Base-by-base conservation (phyloP, 2,113 vertebrate genomes). In the Elanoides forficatus region DNA sequence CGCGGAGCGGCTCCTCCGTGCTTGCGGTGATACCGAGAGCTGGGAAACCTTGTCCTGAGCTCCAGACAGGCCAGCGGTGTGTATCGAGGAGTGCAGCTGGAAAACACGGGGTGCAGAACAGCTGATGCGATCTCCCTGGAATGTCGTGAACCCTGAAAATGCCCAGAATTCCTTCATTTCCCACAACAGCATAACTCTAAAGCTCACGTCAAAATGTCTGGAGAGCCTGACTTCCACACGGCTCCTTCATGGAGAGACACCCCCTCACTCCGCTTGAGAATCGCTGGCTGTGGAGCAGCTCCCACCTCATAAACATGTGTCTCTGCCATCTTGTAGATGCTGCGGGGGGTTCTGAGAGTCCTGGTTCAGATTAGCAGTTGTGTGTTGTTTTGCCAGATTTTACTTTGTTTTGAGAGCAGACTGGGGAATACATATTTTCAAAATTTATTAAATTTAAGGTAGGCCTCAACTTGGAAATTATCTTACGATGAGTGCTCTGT, bases 1-100 rank as follows among this genome's bases (percentile, higher is more conserved):
- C 2, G 0, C 7, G 7, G 75, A 48, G 55, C 38, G 1, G 1
- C 32, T 40, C 6, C 11, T 2, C 3, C 2, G 2, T 10, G 67
- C 16, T 11, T 7, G 10, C 21, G 18, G 48, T 19, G 1, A 10
- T 4, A 5, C 11, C 2, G 0, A 4, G 42, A 32, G 21, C 30
- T 10, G 19, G 25, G 48, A 6, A 30, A 13, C 43, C 17, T 15
- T 2, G 0, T 7, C 3, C 26, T 3, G 17, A 34, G 23, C 15
- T 26, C 22, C 17, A 1, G 1, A 4, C 22, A 3, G 13, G 4
- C 16, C 23, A 22, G 73, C 0, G 0, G 0, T 8, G 20, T 1
- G 25, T 15, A 3, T 36, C 21, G 0, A 40, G 27, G 15, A 21
- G 5, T 2, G 1, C 55, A 30, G 32, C 48, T 42, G 76, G 32